phyloP scores from a whole-genome alignment of 2,113 vertebrate genomes.

The Xiphias gladius region DNA sequence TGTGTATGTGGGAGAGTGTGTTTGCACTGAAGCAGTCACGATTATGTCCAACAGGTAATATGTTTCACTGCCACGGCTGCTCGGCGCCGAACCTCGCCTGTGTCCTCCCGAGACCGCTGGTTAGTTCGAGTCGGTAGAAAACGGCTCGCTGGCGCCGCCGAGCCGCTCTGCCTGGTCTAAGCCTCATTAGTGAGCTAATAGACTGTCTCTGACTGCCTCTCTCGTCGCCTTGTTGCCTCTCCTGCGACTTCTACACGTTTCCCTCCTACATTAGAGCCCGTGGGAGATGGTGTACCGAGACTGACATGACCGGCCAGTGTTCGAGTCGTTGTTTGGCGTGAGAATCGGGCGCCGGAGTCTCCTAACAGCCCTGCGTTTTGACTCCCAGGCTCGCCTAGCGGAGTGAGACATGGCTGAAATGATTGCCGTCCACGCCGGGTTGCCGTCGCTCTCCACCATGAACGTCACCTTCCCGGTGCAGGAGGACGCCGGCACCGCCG shows the following conservation, averaged over 20 bases:
- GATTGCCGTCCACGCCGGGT: conserved; percentile 63
- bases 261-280: not conserved
- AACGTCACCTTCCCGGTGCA: conserved; percentile 50
- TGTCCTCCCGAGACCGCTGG: too few species aligned
- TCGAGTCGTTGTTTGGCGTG: not conserved
- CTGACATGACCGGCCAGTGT: too few species aligned
- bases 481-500: conserved; percentile 52
- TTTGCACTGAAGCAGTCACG: conserved; percentile 45
- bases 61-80: not conserved
- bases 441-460: conserved; percentile 48
- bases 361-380: not conserved
- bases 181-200: conserved; percentile 67
- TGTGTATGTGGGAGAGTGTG: conserved; percentile 29
- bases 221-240: conserved; percentile 23
- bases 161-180: conserved; percentile 48
- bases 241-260: not conserved
- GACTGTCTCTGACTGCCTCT: conserved; percentile 35
- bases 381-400: conserved; percentile 36
- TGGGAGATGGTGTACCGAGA: not conserved
- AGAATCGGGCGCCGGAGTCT: not conserved
- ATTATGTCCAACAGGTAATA: conserved; percentile 69
- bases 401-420: conserved; percentile 81
- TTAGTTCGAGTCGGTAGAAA: not conserved
- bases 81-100: not conserved
- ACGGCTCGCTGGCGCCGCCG: conserved; percentile 2